Base-by-base conservation (phyloP, 2,888 invertebrate species). In the Orthosia gracilis region DNA sequence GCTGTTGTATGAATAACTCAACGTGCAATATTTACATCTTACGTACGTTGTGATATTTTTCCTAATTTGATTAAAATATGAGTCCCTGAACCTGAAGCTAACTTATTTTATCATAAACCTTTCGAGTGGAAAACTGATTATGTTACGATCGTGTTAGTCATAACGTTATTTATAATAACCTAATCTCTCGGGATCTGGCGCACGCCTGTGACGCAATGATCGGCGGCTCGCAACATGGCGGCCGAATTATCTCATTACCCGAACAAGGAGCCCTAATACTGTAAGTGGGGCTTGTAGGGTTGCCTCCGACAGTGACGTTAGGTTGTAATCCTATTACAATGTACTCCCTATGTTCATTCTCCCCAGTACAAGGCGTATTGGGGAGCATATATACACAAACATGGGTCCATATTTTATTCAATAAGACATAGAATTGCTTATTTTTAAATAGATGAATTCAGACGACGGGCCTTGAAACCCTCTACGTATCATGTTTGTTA, bases 251-350 rank as follows among this genome's bases (percentile, higher is more conserved):
- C 91, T 85, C 88, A 91, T 94, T 92, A 94, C 83, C 71, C 65
- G 91, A 91, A 93, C 94, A 94, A 93, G 92, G 91, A 88, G 88
- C 91, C 91, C 92, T 93, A 94, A 94, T 93, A 89, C 89, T 84
- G 88, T 88, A 89, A 91, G 89, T 90, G 88, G 89, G 81, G 73
- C 61, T 79, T 21, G 12, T n/a, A 90, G 92, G 93, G 91, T 76
- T 89, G 89, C 57, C 77, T 13, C 69, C 21, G 17, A 40, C 21
- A 31, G 59, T 57, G 47, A 26, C 66, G 69, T 31, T 47, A 31
- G 40, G 23, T 4, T 17, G 50, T 59, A 26, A 62, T 26, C 26
- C 12, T 47, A 59, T 63, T 63, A 55, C 31, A 31, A 31, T 7
- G 31, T 31, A 31, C 31, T 31, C 31, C 31, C 31, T 31, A 31